Evolutionary conservation across 2,797 vertebrate genomes (phyloP).

Genomic region (Hypotaenidia philippensis): DNA sequence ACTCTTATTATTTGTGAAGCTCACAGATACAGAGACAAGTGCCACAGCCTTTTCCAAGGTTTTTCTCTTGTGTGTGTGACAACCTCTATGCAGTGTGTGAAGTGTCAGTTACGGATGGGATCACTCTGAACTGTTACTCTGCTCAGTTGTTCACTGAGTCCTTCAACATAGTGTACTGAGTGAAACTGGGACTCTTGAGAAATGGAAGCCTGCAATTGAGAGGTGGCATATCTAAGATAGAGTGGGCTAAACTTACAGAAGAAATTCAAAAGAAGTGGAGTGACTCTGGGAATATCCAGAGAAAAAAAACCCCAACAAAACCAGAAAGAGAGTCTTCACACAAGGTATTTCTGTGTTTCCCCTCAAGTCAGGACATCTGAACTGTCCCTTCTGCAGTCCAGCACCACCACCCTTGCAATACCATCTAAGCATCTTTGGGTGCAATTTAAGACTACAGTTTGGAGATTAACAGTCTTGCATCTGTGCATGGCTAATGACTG

Average conservation of each 20-base stretch:
- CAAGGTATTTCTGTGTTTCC: background rate
- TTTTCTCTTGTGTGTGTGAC: background rate
- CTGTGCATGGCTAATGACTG: conserved; percentile 28
- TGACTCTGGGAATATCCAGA: background rate
- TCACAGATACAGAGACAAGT: background rate
- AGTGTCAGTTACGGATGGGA: background rate
- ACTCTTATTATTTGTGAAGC: background rate
- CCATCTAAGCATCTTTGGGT: background rate
- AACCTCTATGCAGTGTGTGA: background rate
- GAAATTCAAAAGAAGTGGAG: background rate
- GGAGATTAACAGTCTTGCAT: background rate
- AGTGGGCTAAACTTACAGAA: background rate
- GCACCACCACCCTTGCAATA: background rate
- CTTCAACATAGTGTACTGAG: background rate
- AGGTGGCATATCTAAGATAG: background rate
- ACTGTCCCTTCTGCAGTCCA: background rate
- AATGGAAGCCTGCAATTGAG: background rate
- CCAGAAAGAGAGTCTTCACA: background rate
- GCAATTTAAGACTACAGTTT: background rate
- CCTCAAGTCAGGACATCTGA: background rate
- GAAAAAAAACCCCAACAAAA: fast-evolving
- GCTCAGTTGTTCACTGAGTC: background rate
- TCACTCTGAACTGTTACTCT: background rate
- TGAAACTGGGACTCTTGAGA: background rate
- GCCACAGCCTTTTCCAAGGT: background rate